phyloP scores from a whole-genome alignment of 2,888 invertebrate genomes.

The Agonopterix alstromeriana region DNA sequence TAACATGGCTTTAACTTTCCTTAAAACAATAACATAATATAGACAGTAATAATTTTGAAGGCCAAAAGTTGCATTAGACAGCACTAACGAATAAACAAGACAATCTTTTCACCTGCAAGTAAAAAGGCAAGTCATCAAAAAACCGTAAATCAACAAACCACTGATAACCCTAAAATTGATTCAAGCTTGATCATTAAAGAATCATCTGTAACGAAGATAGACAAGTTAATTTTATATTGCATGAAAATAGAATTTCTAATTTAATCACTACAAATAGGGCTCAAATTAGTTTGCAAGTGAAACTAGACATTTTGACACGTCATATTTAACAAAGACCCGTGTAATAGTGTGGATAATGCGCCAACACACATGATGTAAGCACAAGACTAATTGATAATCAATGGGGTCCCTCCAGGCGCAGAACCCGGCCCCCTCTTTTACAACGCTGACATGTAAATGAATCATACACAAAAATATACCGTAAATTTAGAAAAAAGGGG shows the following conservation, averaged over 20 bases:
- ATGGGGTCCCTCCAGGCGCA: conserved; percentile 50
- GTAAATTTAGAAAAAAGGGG: conserved; percentile 36
- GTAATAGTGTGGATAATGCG: conserved; percentile 71
- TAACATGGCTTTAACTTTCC: no score
- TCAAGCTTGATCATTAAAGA: conserved; percentile 62
- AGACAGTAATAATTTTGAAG: no score
- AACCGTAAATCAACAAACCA: conserved; percentile 68
- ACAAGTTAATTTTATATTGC: conserved; percentile 53
- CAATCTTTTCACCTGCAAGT: conserved; percentile 29
- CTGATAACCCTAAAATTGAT: conserved; percentile 64
- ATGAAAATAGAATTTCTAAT: conserved; percentile 20
- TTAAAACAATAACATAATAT: no score
- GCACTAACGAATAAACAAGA: conserved; percentile 29
- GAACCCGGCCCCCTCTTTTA: conserved; percentile 42
- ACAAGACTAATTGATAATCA: conserved; percentile 75
- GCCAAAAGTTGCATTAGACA: not conserved
- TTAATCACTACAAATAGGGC: conserved; percentile 5
- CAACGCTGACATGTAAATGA: conserved; percentile 60
- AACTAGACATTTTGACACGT: conserved; percentile 43
- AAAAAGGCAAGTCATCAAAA: conserved; percentile 62
- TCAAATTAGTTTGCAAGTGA: conserved; percentile 12
- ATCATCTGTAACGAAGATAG: conserved; percentile 70
- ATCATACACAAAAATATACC: conserved; percentile 49
- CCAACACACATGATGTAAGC: conserved; percentile 63
- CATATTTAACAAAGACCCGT: conserved; percentile 54